Evolutionary conservation across 2,113 vertebrate species (phyloP).

Genomic region (Furnarius figulus): DNA sequence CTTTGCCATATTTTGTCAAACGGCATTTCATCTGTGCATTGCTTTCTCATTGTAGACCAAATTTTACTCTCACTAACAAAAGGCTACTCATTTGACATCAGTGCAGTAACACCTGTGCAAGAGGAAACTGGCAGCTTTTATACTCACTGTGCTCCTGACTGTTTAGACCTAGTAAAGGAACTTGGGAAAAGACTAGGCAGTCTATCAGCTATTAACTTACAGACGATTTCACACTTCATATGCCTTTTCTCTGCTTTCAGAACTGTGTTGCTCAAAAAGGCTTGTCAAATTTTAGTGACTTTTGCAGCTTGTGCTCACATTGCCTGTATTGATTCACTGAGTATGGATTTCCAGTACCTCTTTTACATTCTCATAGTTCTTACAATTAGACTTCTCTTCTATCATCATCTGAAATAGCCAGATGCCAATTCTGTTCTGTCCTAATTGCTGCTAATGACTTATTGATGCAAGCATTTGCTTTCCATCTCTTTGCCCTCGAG

Average conservation of each 20-base stretch:
- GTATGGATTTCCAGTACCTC: conserved; percentile 33
- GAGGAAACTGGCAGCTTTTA: neutral
- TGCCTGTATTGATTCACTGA: neutral
- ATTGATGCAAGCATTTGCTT: neutral
- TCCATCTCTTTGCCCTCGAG: neutral
- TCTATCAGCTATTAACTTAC: neutral
- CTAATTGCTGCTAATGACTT: conserved; percentile 36
- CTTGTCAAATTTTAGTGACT: conserved; percentile 12
- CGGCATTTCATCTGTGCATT: neutral
- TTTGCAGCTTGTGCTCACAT: neutral
- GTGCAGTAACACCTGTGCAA: neutral
- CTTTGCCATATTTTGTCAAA: neutral
- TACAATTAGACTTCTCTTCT: neutral
- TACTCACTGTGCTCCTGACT: neutral
- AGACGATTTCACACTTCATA: neutral
- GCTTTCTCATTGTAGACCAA: neutral
- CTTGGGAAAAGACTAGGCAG: neutral
- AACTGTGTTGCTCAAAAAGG: neutral
- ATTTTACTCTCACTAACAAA: neutral
- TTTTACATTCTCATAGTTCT: neutral
- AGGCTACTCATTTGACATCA: neutral
- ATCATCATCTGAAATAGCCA: neutral
- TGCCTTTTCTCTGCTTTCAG: neutral
- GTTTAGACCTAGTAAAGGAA: neutral
- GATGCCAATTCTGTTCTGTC: neutral